These are phyloP conservation scores for Ranitomeya variabilis DNA, from an alignment of 2,113 vertebrate species.

Conservation along the genomic window DNA sequence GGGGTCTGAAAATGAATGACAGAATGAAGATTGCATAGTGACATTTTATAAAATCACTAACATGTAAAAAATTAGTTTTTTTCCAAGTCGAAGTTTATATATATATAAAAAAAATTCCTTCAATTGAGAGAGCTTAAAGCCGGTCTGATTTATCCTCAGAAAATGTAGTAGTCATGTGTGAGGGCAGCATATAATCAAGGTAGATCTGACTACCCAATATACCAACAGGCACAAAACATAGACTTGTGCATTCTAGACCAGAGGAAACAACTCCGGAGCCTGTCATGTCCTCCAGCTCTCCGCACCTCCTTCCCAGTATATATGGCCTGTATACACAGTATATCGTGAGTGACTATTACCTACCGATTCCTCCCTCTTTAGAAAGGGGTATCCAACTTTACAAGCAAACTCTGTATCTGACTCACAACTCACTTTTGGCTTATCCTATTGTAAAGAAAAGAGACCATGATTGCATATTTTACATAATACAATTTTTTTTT, in stretches of 20 bases:
- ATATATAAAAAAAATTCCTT: too few relatives aligned
- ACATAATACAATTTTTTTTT: too few relatives aligned
- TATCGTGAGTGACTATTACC: neutral
- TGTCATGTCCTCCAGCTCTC: neutral
- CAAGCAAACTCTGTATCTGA: conserved; percentile 82
- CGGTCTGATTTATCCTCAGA: too few relatives aligned
- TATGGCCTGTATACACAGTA: neutral
- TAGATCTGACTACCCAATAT: neutral
- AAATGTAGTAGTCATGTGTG: too few relatives aligned
- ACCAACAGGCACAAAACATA: neutral
- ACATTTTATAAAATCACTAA: too few relatives aligned
- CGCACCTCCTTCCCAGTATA: neutral
- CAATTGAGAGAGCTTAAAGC: too few relatives aligned
- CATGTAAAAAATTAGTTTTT: too few relatives aligned
- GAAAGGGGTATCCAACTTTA: conserved; percentile 91
- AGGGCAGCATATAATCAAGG: neutral
- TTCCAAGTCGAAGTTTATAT: too few relatives aligned
- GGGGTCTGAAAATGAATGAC: too few relatives aligned
- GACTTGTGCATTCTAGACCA: neutral
- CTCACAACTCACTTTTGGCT: conserved; percentile 81
- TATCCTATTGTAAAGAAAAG: conserved; percentile 71
- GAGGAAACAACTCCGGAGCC: neutral
- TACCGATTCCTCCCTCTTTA: conserved; percentile 79
- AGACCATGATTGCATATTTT: neutral
- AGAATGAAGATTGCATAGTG: too few relatives aligned